Base-by-base conservation (phyloP, 2,888 invertebrate species). In the Eucriotettix oculatus region DNA sequence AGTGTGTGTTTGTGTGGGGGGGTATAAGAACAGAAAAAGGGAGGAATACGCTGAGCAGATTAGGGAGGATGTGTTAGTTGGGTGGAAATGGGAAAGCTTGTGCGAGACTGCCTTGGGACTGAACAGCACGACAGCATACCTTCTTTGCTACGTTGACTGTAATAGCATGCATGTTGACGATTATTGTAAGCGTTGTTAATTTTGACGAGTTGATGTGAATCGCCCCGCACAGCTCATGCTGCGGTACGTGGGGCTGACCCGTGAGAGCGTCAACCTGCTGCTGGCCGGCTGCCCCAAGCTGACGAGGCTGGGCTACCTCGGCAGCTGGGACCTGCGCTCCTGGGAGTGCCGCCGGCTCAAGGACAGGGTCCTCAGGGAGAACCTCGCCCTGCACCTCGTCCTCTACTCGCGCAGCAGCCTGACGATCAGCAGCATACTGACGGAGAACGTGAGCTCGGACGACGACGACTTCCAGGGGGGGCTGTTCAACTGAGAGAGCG, bases 251-350 rank as follows among this genome's bases (percentile, higher is more conserved):
- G 62, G 57, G 17, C 16, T 62, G 12, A 62, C 63, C 9, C 60
- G 60, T 42, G n/a, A 43, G 9, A 60, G 60, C 43, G 62, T 63
- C 11, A 56, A 63, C 54, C 41, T 60, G 29, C 57, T 64, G n/a
- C 54, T 64, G 16, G 42, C 42, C 2, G 52, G 54, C 29, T 64
- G 64, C 52, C 60, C 62, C 17, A 48, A 56, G 7, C 59, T 64
- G 41, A 61, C 54, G 10, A 56, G 54, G 10, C 56, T 64, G n/a
- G 64, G 64, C 7, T 61, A 64, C 53, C 53, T 64, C 29, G 62
- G 62, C 10, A 60, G 61, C 53, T 64, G 64, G 64, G 64, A 64
- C 44, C 52, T 64, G 3, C 53, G 64, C 40, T 64, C 62, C 16
- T 62, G 61, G 62, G 62, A 61, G 17, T 61, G 62, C n/a, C 59